These are phyloP conservation scores for Brotula barbata DNA, from an alignment of 2,797 vertebrate species.

Conservation along the genomic window DNA sequence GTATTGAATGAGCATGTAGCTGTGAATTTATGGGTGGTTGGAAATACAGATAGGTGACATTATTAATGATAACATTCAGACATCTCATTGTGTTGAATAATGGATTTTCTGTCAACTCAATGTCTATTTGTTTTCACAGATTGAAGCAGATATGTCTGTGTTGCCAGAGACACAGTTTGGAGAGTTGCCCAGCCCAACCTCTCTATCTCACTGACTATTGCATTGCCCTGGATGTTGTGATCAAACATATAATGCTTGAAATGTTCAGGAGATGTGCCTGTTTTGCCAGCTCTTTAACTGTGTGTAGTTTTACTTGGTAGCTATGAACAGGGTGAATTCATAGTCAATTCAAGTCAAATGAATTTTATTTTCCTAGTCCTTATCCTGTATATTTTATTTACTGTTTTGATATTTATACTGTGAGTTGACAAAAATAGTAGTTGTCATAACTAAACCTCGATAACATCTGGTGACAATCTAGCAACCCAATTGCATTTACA, in stretches of 20 bases:
- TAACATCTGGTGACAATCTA: conserved; percentile 26
- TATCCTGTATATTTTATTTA: conserved; percentile 6
- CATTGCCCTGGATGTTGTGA: conserved; percentile 23
- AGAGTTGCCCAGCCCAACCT: conserved; percentile 78
- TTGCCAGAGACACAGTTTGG: conserved; percentile 76
- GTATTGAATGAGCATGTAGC: background rate
- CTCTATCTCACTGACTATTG: conserved; percentile 74
- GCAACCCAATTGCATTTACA: conserved; percentile 10
- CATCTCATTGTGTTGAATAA: background rate
- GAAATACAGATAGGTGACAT: background rate
- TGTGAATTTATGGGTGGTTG: background rate
- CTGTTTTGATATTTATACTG: conserved; percentile 37
- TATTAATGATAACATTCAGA: conserved; percentile 4
- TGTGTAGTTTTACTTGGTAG: conserved; percentile 40
- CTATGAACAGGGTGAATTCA: conserved; percentile 11
- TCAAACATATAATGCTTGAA: conserved; percentile 14
- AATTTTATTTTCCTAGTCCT: conserved; percentile 6
- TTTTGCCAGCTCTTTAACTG: conserved; percentile 25
- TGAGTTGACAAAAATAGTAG: background rate
- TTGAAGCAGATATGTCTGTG: conserved; percentile 71
- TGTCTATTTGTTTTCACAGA: conserved; percentile 60
- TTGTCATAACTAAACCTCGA: background rate
- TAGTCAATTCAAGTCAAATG: conserved; percentile 1
- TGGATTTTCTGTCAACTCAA: conserved; percentile 11
- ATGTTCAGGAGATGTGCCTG: conserved; percentile 12